A percentile compares a stretch with the other conserved stretches of the same genome.
Conservation (phyloP, 2,113 vertebrate species). For the Rhinolophus ferrumequinum region DNA sequence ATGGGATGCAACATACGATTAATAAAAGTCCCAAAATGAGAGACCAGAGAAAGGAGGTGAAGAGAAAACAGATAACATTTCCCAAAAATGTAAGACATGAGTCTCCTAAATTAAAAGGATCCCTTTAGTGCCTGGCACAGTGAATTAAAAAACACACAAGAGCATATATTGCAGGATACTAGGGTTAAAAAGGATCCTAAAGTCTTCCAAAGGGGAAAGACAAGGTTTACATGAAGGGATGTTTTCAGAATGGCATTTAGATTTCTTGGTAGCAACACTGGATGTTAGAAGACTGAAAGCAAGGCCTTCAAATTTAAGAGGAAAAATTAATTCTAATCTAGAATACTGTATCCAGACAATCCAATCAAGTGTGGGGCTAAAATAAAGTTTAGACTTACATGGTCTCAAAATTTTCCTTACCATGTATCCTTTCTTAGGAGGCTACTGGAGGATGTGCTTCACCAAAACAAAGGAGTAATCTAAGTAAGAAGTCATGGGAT, state of each 20-base stretch:
- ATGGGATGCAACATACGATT: not conserved
- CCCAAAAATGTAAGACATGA: not conserved
- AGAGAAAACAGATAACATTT: not conserved
- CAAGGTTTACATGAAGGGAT: not conserved
- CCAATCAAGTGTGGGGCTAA: not conserved
- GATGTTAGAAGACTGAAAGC: not conserved
- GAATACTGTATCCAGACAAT: not conserved
- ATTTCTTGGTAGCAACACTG: not conserved
- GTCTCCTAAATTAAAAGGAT: conserved; percentile 1
- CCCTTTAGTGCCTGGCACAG: not conserved
- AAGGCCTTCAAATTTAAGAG: not conserved
- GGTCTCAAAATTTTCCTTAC: conserved; percentile 6
- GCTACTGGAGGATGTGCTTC: not conserved
- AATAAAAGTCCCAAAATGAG: not conserved
- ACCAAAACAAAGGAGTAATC: conserved; percentile 17
- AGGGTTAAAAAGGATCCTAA: not conserved
- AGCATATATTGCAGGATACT: not conserved
- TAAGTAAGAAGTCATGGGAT: not conserved
- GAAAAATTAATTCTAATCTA: not conserved
- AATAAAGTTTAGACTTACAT: not conserved
- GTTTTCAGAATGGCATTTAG: not conserved
- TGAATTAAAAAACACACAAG: not conserved
- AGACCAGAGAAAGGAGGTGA: not conserved
- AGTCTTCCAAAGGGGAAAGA: not conserved
- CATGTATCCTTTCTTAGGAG: conserved; percentile 44